These are phyloP conservation scores for Uloborus diversus DNA, from an alignment of 1,140 invertebrate genomes.

Conservation along the genomic window DNA sequence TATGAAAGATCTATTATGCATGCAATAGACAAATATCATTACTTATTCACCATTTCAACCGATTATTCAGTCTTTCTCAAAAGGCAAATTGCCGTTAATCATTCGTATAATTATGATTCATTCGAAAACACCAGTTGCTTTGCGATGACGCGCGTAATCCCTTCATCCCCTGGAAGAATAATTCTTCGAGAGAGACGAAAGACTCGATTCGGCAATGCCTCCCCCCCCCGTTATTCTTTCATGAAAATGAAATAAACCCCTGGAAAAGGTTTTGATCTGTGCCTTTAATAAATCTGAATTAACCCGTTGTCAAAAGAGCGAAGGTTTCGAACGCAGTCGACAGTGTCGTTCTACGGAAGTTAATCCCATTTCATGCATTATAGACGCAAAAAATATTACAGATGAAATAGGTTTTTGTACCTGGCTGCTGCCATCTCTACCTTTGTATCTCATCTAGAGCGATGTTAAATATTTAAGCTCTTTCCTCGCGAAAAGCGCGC, in stretches of 20 bases:
- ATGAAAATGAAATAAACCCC: constrained; percentile 49
- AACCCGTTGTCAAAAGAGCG: constrained; percentile 41
- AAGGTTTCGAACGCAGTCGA: not conserved
- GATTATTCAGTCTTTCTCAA: not conserved
- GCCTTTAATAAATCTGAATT: constrained; percentile 53
- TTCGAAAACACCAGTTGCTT: constrained; percentile 9
- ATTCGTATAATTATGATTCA: not conserved
- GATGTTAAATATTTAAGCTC: constrained; percentile 55
- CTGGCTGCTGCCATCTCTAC: not conserved
- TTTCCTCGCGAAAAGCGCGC: constrained; percentile 30
- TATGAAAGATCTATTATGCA: no score
- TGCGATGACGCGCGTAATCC: constrained; percentile 14
- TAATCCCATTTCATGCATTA: constrained; percentile 52
- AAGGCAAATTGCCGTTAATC: not conserved
- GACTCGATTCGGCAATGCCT: constrained; percentile 21
- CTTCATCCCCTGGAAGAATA: constrained; percentile 16
- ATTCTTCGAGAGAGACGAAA: constrained; percentile 15
- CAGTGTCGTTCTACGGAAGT: not conserved
- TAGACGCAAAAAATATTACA: constrained; percentile 52
- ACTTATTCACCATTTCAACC: not conserved
- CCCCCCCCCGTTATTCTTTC: not conserved
- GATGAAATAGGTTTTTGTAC: constrained; percentile 49
- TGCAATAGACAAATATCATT: no score
- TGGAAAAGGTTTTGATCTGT: constrained; percentile 38
- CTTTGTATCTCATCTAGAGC: constrained; percentile 35